These are phyloP conservation scores for Timandra comae DNA, from an alignment of 2,888 invertebrate species.

Conservation along the genomic window DNA sequence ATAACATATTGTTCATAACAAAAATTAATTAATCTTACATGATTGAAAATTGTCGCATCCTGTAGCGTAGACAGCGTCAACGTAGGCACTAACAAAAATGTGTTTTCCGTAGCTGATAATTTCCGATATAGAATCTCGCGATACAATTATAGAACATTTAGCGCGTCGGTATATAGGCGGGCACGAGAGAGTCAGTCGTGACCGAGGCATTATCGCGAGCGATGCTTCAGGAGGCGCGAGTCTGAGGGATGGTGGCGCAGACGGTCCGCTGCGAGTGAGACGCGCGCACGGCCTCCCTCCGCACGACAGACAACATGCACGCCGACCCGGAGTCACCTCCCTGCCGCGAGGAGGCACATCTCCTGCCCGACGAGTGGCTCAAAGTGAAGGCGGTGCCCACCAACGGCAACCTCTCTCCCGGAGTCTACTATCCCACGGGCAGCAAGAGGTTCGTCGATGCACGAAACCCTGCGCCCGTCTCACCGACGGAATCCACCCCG, in stretches of 20 bases:
- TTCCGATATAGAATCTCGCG: slow-evolving; percentile 68
- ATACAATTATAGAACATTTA: slow-evolving; percentile 72
- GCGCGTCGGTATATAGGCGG: slow-evolving; percentile 53
- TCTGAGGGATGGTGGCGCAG: slow-evolving; percentile 60
- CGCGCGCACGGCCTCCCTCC: slow-evolving; percentile 65
- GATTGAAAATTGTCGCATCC: slow-evolving; percentile 39
- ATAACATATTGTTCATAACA: too few species aligned
- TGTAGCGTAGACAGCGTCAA: slow-evolving; percentile 48
- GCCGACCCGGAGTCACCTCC: slow-evolving; percentile 68
- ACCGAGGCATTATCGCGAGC: slow-evolving; percentile 71
- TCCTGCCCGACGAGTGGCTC: slow-evolving; percentile 70
- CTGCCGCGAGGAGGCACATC: slow-evolving; percentile 66
- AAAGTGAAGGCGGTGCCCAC: slow-evolving; percentile 59
- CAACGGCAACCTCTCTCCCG: slow-evolving; percentile 70
- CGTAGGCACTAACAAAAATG: slow-evolving; percentile 57
- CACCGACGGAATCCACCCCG: slow-evolving; percentile 50
- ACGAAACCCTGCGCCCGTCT: slow-evolving; percentile 50
- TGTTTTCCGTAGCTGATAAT: slow-evolving; percentile 72
- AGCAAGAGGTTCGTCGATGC: slow-evolving; percentile 71
- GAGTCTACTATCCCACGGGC: slow-evolving; percentile 68
- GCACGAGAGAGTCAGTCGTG: slow-evolving; percentile 65
- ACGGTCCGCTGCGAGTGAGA: slow-evolving; percentile 43
- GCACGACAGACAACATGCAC: too few species aligned
- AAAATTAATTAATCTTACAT: too few species aligned
- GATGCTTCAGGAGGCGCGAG: slow-evolving; percentile 65